A percentile compares a stretch with the other conserved stretches of the same genome.
Evolutionary conservation across 2,888 invertebrate genomes (phyloP).

Genomic region (Blera fallax): DNA sequence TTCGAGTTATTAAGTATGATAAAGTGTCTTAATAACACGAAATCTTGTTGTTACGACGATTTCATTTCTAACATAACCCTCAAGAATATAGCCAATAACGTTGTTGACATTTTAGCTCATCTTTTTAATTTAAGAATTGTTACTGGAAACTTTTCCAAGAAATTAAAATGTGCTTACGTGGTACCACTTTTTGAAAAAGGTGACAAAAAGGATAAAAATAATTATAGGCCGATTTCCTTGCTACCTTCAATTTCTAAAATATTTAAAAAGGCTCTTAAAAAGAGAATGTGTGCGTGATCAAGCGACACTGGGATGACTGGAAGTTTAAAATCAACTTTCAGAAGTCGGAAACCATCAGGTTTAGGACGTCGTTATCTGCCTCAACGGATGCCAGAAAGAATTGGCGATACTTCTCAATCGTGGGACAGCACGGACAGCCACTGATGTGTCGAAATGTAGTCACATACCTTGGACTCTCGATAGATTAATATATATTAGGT

Average conservation of each 20-base stretch:
- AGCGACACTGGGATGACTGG: too few relatives aligned
- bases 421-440: too few relatives aligned
- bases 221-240: conserved; percentile 2
- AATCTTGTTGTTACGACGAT: background rate
- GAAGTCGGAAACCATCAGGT: too few relatives aligned
- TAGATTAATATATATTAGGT: too few relatives aligned
- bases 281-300: background rate
- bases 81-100: background rate
- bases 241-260: background rate
- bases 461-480: too few relatives aligned
- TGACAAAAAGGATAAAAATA: too few relatives aligned
- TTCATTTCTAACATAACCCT: background rate
- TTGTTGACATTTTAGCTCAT: too few relatives aligned
- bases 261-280: conserved; percentile 2
- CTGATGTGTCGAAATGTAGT: too few relatives aligned
- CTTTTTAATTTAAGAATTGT: background rate
- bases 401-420: too few relatives aligned
- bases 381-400: too few relatives aligned
- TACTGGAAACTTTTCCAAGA: background rate
- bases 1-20: background rate
- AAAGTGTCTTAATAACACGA: conserved; percentile 6
- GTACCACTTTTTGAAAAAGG: background rate
- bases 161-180: background rate
- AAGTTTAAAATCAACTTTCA: too few relatives aligned
- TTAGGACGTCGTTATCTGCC: too few relatives aligned